A percentile compares a stretch with the other conserved stretches of the same genome.
phyloP scores from a whole-genome alignment of 2,888 invertebrate species.

The Thymelicus lineola region DNA sequence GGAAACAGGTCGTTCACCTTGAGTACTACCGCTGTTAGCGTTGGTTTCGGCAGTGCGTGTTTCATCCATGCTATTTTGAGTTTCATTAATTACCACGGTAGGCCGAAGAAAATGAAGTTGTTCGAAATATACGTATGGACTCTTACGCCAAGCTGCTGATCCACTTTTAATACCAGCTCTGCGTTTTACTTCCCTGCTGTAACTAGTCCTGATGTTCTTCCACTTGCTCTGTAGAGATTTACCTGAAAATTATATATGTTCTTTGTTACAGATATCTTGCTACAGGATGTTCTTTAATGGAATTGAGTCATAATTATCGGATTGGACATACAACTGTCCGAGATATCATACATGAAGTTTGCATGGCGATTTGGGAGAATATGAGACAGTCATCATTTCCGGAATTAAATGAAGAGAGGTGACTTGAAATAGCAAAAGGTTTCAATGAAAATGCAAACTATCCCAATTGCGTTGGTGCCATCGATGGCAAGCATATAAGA shows the following conservation, averaged over 20 bases:
- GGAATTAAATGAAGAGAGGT: slow-evolving; percentile 6
- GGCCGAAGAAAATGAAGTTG: slow-evolving; percentile 51
- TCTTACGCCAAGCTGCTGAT: slow-evolving; percentile 49
- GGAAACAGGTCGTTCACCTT: slow-evolving; percentile 48
- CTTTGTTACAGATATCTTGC: slow-evolving; percentile 51
- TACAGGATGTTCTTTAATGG: slow-evolving; percentile 48
- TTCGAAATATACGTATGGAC: slow-evolving; percentile 49
- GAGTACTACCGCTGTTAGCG: slow-evolving; percentile 43
- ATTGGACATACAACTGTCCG: slow-evolving; percentile 49
- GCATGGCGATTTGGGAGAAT: slow-evolving; percentile 47
- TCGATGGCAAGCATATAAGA: too few relatives aligned
- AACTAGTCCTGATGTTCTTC: slow-evolving; percentile 50
- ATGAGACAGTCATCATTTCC: slow-evolving; percentile 44
- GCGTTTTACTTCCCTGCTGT: slow-evolving; percentile 49
- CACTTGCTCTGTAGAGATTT: slow-evolving; percentile 50
- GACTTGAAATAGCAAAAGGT: too few relatives aligned
- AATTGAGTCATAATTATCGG: slow-evolving; percentile 47
- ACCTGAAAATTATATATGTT: slow-evolving; percentile 49
- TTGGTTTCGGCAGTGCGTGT: slow-evolving; percentile 48
- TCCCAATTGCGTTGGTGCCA: too few relatives aligned
- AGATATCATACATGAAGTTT: slow-evolving; percentile 49
- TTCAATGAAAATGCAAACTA: too few relatives aligned
- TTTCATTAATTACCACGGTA: slow-evolving; percentile 46
- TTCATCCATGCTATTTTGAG: slow-evolving; percentile 48
- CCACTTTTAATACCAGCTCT: slow-evolving; percentile 49